A percentile compares a stretch with the other conserved stretches of the same genome.
These are phyloP conservation scores for Octopus sinensis DNA, from an alignment of 1,140 invertebrate species.

Conservation along the genomic window DNA sequence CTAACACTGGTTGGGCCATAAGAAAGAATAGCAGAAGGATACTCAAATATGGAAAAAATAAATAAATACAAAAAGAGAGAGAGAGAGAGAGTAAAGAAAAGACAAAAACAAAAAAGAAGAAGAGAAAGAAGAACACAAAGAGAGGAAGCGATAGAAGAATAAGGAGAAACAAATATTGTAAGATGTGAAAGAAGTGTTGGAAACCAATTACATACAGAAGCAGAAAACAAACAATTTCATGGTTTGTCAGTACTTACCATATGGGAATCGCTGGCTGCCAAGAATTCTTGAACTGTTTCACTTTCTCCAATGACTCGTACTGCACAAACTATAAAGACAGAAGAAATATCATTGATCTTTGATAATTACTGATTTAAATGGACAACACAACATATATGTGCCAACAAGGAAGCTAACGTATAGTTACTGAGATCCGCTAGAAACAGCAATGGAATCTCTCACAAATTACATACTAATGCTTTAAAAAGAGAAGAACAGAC, in stretches of 20 bases:
- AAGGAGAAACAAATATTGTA: neutral
- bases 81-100: neutral
- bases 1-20: no score
- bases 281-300: slow-evolving; percentile 94
- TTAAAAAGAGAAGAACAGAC: no score
- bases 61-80: neutral
- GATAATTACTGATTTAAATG: no score
- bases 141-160: neutral
- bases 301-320: slow-evolving; percentile 96
- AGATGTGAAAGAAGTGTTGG: neutral
- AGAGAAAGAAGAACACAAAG: neutral
- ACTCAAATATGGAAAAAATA: neutral
- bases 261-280: slow-evolving; percentile 86
- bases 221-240: neutral
- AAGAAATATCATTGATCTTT: neutral
- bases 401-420: no score
- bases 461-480: no score
- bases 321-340: slow-evolving; percentile 74
- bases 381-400: no score
- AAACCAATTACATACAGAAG: neutral
- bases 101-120: neutral
- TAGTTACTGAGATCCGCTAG: no score
- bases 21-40: neutral
- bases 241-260: slow-evolving; percentile 54
- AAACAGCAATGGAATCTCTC: no score